These are phyloP conservation scores for Sebastes trivittatus DNA, from an alignment of 2,797 vertebrate species.

Conservation along the genomic window DNA sequence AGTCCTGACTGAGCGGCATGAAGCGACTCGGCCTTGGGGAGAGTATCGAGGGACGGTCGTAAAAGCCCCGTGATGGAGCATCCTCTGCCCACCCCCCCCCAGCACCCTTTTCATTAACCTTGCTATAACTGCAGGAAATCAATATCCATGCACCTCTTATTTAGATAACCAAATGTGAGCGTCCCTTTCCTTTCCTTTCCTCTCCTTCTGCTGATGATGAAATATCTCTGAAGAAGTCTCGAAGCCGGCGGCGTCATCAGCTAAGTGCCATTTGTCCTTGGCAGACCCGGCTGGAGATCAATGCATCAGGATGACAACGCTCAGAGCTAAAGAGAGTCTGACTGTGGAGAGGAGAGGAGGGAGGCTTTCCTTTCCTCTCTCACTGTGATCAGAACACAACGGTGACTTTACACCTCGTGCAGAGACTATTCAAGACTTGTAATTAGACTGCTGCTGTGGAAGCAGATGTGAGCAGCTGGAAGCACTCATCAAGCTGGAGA, in stretches of 20 bases:
- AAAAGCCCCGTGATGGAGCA: constrained; percentile 69
- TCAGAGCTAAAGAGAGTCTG: constrained; percentile 43
- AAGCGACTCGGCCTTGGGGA: constrained; percentile 47
- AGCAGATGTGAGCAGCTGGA: constrained; percentile 70
- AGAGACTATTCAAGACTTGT: constrained; percentile 33
- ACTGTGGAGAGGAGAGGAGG: constrained; percentile 1
- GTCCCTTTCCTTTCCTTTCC: background rate
- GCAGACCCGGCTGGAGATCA: constrained; percentile 49
- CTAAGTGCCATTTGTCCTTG: constrained; percentile 80
- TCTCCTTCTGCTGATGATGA: constrained; percentile 48
- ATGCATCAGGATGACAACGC: constrained; percentile 68
- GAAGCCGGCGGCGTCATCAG: constrained; percentile 71
- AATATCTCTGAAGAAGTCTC: constrained; percentile 61
- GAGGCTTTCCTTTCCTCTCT: constrained; percentile 27
- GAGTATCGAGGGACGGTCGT: constrained; percentile 35
- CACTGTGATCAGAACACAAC: constrained; percentile 48
- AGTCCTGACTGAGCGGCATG: background rate
- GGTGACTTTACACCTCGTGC: constrained; percentile 35
- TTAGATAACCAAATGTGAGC: constrained; percentile 66
- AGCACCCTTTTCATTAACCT: constrained; percentile 78
- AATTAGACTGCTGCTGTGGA: constrained; percentile 58
- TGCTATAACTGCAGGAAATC: constrained; percentile 70
- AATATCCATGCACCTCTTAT: constrained; percentile 72
- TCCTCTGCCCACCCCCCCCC: constrained; percentile 32
- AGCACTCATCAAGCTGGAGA: constrained; percentile 56